Conservation (phyloP, 1,140 invertebrate species). For the Leguminivora glycinivorella region DNA sequence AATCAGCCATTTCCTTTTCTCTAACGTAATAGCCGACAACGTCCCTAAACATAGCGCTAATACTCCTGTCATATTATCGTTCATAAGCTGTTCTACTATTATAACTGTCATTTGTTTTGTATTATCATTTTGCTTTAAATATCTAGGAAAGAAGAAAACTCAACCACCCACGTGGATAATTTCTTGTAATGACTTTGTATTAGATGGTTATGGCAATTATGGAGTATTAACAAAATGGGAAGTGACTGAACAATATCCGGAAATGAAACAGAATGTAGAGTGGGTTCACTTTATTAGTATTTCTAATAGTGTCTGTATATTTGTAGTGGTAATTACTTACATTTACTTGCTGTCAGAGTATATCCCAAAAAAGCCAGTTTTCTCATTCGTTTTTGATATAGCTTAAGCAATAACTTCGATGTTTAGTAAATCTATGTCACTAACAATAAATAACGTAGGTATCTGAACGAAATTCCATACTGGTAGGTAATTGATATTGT, state of each 20-base stretch:
- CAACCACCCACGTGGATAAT: not conserved
- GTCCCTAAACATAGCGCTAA: not conserved
- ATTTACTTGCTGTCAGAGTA: not conserved
- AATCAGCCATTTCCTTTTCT: not conserved
- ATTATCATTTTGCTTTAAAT: not conserved
- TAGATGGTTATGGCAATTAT: not conserved
- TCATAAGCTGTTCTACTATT: not conserved
- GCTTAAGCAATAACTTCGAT: not conserved
- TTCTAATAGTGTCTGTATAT: not conserved
- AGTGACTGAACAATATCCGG: not conserved
- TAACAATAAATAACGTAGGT: too few species aligned
- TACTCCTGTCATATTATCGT: not conserved
- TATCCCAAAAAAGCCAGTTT: not conserved
- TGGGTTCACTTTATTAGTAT: constrained; percentile 11
- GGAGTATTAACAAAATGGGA: constrained; percentile 8
- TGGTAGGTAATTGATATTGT: too few species aligned
- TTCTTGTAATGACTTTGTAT: constrained; percentile 3
- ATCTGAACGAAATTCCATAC: too few species aligned
- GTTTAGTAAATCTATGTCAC: not conserved
- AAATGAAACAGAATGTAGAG: not conserved
- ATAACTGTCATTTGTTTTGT: not conserved
- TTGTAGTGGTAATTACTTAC: not conserved
- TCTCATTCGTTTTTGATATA: not conserved
- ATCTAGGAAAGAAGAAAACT: not conserved
- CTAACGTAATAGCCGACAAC: not conserved